phyloP scores from a whole-genome alignment of 2,888 invertebrate species.

The Heliconius sara region DNA sequence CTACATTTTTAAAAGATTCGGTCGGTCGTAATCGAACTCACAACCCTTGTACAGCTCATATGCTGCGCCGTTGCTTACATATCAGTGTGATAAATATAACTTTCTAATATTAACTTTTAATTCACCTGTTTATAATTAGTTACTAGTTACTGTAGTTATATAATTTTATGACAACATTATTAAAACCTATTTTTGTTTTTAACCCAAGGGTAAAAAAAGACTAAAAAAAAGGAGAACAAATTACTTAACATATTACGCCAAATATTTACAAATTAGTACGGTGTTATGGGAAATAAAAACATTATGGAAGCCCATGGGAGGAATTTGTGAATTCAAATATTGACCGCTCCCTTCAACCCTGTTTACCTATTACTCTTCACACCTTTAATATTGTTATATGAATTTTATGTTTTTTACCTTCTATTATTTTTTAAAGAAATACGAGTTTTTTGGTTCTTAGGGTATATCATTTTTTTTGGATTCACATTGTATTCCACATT shows the following conservation, averaged over 20 bases:
- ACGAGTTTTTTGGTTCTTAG: not conserved
- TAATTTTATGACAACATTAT: not conserved
- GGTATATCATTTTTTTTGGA: not conserved
- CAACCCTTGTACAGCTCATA: no score
- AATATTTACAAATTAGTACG: conserved; percentile 22
- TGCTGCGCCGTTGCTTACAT: no score
- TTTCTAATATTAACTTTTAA: no score
- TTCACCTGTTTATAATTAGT: no score
- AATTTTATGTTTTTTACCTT: not conserved
- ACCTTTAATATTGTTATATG: conserved; percentile 17
- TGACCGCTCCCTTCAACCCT: conserved; percentile 32
- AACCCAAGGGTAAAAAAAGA: not conserved
- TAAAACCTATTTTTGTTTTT: not conserved
- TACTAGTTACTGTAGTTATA: no score
- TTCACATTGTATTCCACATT: not conserved
- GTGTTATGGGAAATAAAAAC: conserved; percentile 28
- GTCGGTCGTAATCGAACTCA: no score
- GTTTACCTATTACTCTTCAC: conserved; percentile 22
- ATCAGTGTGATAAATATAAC: not conserved
- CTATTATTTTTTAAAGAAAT: not conserved
- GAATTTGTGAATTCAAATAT: conserved; percentile 27
- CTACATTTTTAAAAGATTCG: no score
- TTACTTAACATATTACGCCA: not conserved
- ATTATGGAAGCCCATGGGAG: conserved; percentile 27
- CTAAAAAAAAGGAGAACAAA: not conserved